Evolutionary conservation across 2,797 vertebrate genomes (phyloP).

Genomic region (Merluccius polli): DNA sequence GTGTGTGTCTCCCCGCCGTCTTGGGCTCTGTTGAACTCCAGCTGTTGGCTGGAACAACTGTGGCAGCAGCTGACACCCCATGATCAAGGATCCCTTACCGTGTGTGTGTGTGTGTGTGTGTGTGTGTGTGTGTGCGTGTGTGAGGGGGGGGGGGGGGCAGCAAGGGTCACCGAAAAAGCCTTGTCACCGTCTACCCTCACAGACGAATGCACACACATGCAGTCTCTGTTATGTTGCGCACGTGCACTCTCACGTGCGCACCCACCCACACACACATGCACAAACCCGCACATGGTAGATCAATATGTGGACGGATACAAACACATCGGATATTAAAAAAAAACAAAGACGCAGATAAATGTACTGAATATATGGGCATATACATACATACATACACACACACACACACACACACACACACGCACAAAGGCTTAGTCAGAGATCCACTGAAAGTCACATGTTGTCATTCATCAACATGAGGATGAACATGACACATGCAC

Average conservation of each 20-base stretch:
- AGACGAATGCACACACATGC: neutral
- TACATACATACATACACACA: too few relatives aligned
- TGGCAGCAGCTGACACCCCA: neutral
- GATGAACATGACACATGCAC: too few relatives aligned
- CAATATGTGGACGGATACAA: too few relatives aligned
- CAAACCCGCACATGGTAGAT: too few relatives aligned
- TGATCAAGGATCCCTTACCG: neutral
- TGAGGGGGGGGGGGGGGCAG: neutral
- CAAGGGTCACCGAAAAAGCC: constrained; percentile 6
- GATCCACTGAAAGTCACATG: too few relatives aligned
- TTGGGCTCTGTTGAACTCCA: neutral
- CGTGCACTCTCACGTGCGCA: neutral
- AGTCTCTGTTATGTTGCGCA: neutral
- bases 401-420: too few relatives aligned
- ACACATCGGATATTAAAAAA: too few relatives aligned
- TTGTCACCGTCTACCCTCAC: constrained; percentile 2
- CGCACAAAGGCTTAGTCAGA: too few relatives aligned
- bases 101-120: neutral
- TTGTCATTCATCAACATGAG: too few relatives aligned
- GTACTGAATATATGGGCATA: too few relatives aligned
- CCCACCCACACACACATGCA: neutral
- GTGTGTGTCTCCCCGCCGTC: neutral
- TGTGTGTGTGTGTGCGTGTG: neutral
- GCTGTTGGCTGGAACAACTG: neutral
- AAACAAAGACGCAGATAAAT: too few relatives aligned